Evolutionary conservation across 1,140 invertebrate species (phyloP).

Genomic region (Orchestia grillus): DNA sequence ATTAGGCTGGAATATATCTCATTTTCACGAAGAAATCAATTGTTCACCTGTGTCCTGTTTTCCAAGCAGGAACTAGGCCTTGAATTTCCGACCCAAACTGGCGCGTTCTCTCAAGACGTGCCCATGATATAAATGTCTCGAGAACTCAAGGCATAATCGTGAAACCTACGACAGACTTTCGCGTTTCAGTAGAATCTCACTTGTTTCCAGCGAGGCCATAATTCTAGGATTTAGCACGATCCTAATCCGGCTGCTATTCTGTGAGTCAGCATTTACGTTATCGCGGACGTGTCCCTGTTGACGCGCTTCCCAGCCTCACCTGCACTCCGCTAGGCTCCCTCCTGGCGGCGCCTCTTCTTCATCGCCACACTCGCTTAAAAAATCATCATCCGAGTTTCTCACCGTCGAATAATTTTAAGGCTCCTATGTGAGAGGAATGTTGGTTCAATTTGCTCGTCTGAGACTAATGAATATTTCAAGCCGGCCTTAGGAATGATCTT

Average conservation of each 20-base stretch:
- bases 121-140: not conserved
- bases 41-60: no score
- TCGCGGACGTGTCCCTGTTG: not conserved
- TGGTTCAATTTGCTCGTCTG: not conserved
- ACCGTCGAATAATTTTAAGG: not conserved
- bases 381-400: not conserved
- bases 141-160: not conserved
- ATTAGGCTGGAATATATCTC: no score
- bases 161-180: not conserved
- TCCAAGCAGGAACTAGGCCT: no score
- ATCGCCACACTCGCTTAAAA: not conserved
- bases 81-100: no score
- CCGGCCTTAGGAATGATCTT: not conserved
- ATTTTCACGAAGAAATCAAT: no score
- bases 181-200: not conserved
- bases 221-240: not conserved
- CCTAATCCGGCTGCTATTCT: not conserved
- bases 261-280: not conserved
- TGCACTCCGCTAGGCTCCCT: not conserved
- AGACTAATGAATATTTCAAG: not conserved
- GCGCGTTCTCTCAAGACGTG: not conserved
- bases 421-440: not conserved
- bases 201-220: not conserved
- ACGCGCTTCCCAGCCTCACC: not conserved
- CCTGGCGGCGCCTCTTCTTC: not conserved